Base-by-base conservation (phyloP, 2,888 invertebrate genomes). In the Drosophila phalerata region DNA sequence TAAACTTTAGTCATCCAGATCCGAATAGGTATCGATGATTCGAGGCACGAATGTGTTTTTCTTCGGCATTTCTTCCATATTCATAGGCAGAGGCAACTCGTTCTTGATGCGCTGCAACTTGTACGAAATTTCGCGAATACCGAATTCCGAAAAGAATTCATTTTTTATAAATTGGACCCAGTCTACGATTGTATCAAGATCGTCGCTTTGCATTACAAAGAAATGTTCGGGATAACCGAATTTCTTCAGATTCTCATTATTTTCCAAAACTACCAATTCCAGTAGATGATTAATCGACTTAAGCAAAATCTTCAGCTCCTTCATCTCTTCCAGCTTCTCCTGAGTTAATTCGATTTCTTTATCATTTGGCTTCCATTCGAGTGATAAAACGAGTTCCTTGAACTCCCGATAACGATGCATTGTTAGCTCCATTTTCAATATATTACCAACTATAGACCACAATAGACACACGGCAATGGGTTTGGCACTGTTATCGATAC, bases 391-490 rank as follows among this genome's bases (percentile, higher is more conserved):
- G 13, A 37, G 37, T n/a, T 37, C 37, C 37, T 37, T 5, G 6
- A 37, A n/a, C n/a, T 37, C 37, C 6, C 37, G 37, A 37, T n/a
- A 37, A 37, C 37, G 37, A n/a, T 37, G 37, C 37, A 37, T 37
- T 0, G 37, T 37, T n/a, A 37, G 6, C n/a, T 37, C n/a, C 37
- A 37, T 37, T 1, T n/a, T n/a, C 6, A 37, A 6, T 8, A 3
- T 3, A n/a, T 6, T 6, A 2, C 37, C 37, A 37, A 37, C 37
- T n/a, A 37, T 37, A 0, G n/a, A 1, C 37, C 37, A 37, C 37
- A 37, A n/a, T 5, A 37, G 37, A n/a, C 37, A 37, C 5, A 37
- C 8, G 37, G 37, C 6, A 37, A 37, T 37, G n/a, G 37, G 37
- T 6, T 2, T n/a, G n/a, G 37, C 37, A 6, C n/a, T 0, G 2